Evolutionary conservation across 2,888 invertebrate genomes (phyloP), one percentile per base, ranked within the genome.

Genomic region (Rhamphomyia laevipes): DNA sequence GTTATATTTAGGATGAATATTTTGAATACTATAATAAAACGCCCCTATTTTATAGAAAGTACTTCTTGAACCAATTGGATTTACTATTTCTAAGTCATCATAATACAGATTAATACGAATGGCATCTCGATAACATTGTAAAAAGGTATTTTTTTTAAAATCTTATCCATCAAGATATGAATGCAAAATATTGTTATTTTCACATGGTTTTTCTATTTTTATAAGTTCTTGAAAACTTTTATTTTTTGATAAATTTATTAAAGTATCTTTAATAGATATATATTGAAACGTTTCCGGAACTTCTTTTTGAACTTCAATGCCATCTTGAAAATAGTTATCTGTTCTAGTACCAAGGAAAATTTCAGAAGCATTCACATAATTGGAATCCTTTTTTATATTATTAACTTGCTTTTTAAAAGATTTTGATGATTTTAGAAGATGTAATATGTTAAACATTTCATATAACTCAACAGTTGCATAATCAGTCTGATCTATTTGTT

Each of bases 1-100:
- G 37, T 43, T 47, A 3, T 40, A 50, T 31, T 17, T 47, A 9
- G 38, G 1, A 5, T 23, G 47, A 16, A 47, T 37, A 23, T 50
- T 50, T 40, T 50, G 50, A 23, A 50, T 38, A 16, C 37, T 47
- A 18, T 37, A 50, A 33, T 50, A 50, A 31, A 50, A 50, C 13
- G 45, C 50, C 1, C 44, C 46, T 21, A 47, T 15, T 40, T 50
- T 50, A 18, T 50, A 40, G 47, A 50, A 50, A 30, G 50, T 50
- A 16, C 42, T 27, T 43, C 37, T 40, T 3, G 49, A 49, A 9
- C 49, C 49, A 27, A 49, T 35, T 3, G 45, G 42, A 46, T 49
- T 49, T 1, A 37, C 49, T 3, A 49, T 33, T 35, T 49, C 49
- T 3, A 49, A 33, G n/a, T 49, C 45, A 46, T 49, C 49, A 35